Conservation (phyloP, 2,888 invertebrate species). For the Tetramorium bicarinatum region DNA sequence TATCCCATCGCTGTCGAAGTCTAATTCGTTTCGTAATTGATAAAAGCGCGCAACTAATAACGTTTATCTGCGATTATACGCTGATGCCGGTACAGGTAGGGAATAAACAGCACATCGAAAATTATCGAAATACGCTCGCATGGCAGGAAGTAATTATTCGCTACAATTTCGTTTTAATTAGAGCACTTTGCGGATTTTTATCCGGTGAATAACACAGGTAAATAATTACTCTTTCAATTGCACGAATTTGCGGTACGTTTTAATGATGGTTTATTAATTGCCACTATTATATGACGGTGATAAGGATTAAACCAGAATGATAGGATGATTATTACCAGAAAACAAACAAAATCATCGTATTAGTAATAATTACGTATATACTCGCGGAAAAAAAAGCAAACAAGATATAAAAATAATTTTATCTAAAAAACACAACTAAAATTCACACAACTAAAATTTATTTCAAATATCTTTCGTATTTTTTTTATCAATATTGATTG, state of each 20-base stretch:
- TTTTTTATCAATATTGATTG: not conserved
- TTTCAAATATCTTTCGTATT: not conserved
- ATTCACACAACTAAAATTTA: not conserved
- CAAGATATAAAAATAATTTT: not conserved
- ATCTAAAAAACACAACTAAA: not conserved
- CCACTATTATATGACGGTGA: conserved; percentile 25
- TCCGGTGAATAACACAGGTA: conserved; percentile 1
- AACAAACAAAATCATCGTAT: not conserved
- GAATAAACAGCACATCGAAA: conserved; percentile 33
- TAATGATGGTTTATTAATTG: conserved; percentile 50
- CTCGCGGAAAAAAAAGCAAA: not conserved
- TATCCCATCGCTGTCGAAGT: not conserved
- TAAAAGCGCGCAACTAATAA: conserved; percentile 33
- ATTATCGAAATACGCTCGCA: conserved; percentile 25
- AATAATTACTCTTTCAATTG: conserved; percentile 52
- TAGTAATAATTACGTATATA: conserved; percentile 20
- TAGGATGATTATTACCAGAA: conserved; percentile 5
- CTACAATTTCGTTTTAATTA: conserved; percentile 45
- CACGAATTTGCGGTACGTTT: conserved; percentile 32
- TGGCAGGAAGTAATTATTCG: conserved; percentile 36
- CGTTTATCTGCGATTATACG: conserved; percentile 26
- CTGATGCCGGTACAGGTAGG: too few species aligned
- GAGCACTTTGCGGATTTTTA: conserved; percentile 45
- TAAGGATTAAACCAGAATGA: conserved; percentile 28
- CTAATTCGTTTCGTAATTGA: conserved; percentile 34